Evolutionary conservation across 2,113 vertebrate species (phyloP).

Genomic region (Parotia lawesii): DNA sequence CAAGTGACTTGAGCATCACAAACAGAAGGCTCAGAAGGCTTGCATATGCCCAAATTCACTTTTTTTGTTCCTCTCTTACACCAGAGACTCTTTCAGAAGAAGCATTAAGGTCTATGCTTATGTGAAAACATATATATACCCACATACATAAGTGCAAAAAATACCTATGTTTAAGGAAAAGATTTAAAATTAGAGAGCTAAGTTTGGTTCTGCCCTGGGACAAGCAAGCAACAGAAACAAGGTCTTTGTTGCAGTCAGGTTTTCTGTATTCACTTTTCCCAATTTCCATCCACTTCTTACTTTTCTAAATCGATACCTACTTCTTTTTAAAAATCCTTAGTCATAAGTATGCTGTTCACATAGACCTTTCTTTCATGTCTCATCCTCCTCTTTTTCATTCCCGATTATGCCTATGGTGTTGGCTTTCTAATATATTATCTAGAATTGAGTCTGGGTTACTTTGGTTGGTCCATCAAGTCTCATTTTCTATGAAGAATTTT

Average conservation of each 20-base stretch:
- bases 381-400: neutral
- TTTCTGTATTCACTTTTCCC: neutral
- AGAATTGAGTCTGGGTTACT: neutral
- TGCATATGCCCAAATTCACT: neutral
- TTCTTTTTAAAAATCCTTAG: neutral
- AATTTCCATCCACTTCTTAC: neutral
- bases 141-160: neutral
- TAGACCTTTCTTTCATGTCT: neutral
- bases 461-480: neutral
- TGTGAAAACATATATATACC: neutral
- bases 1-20: neutral
- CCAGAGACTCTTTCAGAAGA: neutral
- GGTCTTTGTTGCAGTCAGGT: rapidly evolving
- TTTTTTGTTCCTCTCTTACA: neutral
- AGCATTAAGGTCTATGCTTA: neutral
- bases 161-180: neutral
- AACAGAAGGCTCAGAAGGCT: neutral
- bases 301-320: neutral
- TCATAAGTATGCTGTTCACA: neutral
- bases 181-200: neutral
- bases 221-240: neutral
- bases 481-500: neutral
- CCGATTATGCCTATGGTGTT: rapidly evolving
- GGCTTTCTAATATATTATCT: neutral
- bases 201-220: neutral